Base-by-base conservation (phyloP, 2,113 vertebrate genomes). In the Brachyhypopomus gauderio region DNA sequence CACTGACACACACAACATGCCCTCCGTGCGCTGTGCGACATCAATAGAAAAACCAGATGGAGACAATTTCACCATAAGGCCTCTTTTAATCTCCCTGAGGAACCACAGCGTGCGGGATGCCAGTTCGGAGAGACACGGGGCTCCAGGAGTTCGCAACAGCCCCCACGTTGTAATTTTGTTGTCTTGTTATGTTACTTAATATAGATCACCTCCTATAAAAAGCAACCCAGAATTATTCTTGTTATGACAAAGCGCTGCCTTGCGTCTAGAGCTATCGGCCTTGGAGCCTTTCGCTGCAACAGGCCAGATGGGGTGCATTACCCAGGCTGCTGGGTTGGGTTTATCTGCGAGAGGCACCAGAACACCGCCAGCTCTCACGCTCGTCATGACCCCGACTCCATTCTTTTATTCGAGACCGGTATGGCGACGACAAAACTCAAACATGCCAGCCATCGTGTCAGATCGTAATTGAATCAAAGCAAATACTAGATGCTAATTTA, bases 171-270 rank as follows among this genome's bases (percentile, higher is more conserved):
- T 88, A 86, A 85, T 88, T 94, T 92, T 91, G 86, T 90, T 87
- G 90, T 90, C 91, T 91, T 93, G 91, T 94, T 93, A 90, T 92
- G 92, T 90, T 91, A 93, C 92, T 91, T 93, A 94, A 93, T 92
- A 94, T 94, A 94, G 93, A 92, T 88, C 72, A 84, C 87, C 71
- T 87, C 85, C 88, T 93, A 93, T 92, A 92, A 93, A 94, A 92
- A 91, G 91, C 87, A 94, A 91, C 92, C 92, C 91, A 86, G 88
- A 88, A 92, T 93, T 92, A 93, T 90, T 90, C 86, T 88, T 84
- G 89, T 91, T 90, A 90, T 92, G 90, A 94, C 93, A 91, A 92
- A 93, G 91, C 92, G 92, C 82, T 87, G 89, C 88, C 86, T 30
- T 34, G 14, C 55, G 88, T 89, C 86, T 85, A 84, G 80, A 84